Percentiles rank a stretch among this genome's conserved stretches.
phyloP scores from a whole-genome alignment of 1,140 invertebrate species.

The Ceratitis capitata region DNA sequence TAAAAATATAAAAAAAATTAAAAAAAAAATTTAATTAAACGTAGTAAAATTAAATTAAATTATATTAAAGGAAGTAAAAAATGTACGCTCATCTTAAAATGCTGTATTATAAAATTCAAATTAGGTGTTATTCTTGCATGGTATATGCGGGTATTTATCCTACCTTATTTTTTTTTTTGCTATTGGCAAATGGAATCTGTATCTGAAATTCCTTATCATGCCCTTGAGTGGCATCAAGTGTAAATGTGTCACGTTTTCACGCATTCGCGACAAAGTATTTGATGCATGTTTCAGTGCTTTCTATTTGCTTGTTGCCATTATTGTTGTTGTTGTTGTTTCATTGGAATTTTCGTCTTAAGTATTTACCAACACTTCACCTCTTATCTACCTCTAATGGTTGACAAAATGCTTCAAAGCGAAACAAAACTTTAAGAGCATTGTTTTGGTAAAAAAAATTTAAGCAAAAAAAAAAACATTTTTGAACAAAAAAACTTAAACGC shows the following conservation, averaged over 20 bases:
- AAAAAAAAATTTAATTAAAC: no score
- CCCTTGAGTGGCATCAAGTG: constrained; percentile 28
- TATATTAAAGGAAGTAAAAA: no score
- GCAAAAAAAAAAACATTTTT: neutral
- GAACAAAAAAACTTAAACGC: neutral
- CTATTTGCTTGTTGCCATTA: neutral
- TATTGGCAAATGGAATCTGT: constrained; percentile 35
- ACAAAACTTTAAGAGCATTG: neutral
- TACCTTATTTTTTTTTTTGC: constrained; percentile 53
- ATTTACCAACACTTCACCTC: neutral
- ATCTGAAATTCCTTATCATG: constrained; percentile 36
- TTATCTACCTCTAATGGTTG: neutral
- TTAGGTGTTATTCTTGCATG: neutral
- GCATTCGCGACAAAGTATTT: constrained; percentile 32
- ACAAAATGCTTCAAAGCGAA: neutral
- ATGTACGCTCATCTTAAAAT: no score
- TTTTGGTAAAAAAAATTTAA: neutral
- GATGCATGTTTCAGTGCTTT: neutral
- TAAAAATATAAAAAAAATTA: no score
- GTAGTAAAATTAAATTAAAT: no score
- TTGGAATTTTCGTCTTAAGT: neutral
- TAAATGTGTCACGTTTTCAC: constrained; percentile 42
- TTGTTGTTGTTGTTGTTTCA: neutral
- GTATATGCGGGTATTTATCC: neutral
- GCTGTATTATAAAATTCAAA: no score